Percentiles rank a stretch among this genome's conserved stretches.
Evolutionary conservation across 1,140 invertebrate species (phyloP).

Genomic region (Delia radicum): DNA sequence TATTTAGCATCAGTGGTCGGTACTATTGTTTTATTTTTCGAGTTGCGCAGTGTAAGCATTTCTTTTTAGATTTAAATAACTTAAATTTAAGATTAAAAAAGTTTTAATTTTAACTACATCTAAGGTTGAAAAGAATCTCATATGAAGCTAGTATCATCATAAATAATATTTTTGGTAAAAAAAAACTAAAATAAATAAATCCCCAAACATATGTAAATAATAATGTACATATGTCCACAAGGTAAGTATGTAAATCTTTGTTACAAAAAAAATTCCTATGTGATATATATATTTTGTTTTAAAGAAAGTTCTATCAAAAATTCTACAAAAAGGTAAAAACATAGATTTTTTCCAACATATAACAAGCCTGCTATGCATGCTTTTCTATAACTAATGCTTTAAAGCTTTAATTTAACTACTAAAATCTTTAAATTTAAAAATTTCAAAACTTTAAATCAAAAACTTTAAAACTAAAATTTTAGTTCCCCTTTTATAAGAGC

Average conservation of each 20-base stretch:
- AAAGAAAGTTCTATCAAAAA: background rate
- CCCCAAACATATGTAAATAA: slow-evolving; percentile 5
- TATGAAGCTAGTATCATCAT: slow-evolving; percentile 13
- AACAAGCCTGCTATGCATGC: slow-evolving; percentile 20
- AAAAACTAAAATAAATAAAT: too few species aligned
- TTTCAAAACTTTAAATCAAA: too few species aligned
- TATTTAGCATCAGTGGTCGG: too few species aligned
- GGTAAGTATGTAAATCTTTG: slow-evolving; percentile 12
- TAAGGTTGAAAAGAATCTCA: slow-evolving; percentile 17
- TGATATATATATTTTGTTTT: background rate
- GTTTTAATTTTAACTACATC: background rate
- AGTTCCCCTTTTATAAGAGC: background rate
- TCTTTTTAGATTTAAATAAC: too few species aligned
- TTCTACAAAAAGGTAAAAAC: background rate
- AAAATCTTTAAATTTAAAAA: background rate
- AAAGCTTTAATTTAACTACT: background rate
- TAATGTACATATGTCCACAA: slow-evolving; percentile 14
- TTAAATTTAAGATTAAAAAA: background rate
- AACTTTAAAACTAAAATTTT: background rate
- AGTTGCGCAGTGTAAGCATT: too few species aligned
- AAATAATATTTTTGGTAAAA: background rate
- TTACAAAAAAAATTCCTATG: background rate
- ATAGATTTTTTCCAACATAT: background rate
- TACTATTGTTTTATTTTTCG: too few species aligned
- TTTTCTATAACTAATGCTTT: slow-evolving; percentile 13